Conservation (phyloP, 2,113 vertebrate species). For the Peromyscus polionotus region DNA sequence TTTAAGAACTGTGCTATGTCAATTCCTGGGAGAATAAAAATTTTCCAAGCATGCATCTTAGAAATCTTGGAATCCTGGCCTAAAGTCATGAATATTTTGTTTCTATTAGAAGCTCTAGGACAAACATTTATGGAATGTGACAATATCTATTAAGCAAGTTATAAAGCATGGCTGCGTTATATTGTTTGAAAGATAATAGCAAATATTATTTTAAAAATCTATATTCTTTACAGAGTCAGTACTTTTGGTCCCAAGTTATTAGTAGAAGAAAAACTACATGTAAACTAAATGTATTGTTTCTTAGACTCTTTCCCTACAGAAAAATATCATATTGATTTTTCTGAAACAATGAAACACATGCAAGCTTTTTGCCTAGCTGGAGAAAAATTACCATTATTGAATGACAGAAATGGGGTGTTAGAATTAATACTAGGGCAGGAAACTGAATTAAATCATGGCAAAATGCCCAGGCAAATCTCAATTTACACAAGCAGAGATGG, state of each 20-base stretch:
- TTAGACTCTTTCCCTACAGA: not conserved
- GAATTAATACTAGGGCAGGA: slow-evolving; percentile 17
- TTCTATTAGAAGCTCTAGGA: not conserved
- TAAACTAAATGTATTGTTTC: not conserved
- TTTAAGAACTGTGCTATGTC: not conserved
- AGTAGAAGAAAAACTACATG: slow-evolving; percentile 27
- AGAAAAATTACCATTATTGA: slow-evolving; percentile 46
- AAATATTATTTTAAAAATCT: not conserved
- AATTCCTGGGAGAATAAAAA: not conserved
- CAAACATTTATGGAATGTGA: slow-evolving; percentile 1
- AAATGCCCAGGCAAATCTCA: slow-evolving; percentile 67
- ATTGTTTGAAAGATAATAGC: not conserved
- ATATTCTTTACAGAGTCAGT: not conserved
- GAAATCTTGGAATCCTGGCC: not conserved
- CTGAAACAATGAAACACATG: slow-evolving; percentile 58
- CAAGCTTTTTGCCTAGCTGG: not conserved
- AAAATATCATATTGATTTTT: not conserved
- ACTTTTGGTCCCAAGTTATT: not conserved
- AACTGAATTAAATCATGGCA: slow-evolving; percentile 61
- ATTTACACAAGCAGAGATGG: slow-evolving; percentile 55
- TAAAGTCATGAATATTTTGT: not conserved
- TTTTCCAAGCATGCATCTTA: not conserved
- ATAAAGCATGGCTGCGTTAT: not conserved
- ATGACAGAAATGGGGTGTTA: slow-evolving; percentile 47
- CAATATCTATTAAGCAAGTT: slow-evolving; percentile 37